Evolutionary conservation across 64 coral and sea anemone genomes (phyloP), one percentile per base, ranked within the genome.

Genomic region (Dendrophyllia cribrosa): DNA sequence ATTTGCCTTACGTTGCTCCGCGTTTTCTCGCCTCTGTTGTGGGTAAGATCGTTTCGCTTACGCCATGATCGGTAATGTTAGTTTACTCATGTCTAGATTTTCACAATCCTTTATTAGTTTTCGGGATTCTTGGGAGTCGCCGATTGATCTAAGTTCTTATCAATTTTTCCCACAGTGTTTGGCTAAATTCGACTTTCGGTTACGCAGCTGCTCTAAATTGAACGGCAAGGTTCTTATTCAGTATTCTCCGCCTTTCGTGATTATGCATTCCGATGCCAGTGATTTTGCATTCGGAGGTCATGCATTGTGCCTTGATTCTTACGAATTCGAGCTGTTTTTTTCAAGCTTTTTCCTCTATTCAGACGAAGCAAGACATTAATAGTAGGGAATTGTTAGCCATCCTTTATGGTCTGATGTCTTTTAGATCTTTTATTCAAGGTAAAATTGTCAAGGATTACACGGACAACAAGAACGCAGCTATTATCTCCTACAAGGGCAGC

Each of bases 311-410:
- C 20, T 91, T 20, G 89, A 91, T 68, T 56, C 22, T 24, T 3
- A 16, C 24, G 77, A 91, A 72, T 91, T 91, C 71, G 47, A 83
- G 22, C 67, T 84, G 23, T 83, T 80, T 71, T 83, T n/a, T 51
- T 51, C 60, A 92, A n/a, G n/a, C n/a, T n/a, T n/a, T n/a, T n/a
- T n/a, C n/a, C n/a, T n/a, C n/a, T n/a, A n/a, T n/a, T n/a, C n/a
- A n/a, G n/a, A n/a, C n/a, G n/a, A n/a, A n/a, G n/a, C n/a, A n/a
- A n/a, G n/a, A n/a, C n/a, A n/a, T 48, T 51, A 92, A 92, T 67
- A 52, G 16, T 19, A 43, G 75, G 16, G 79, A 92, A 62, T 82
- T 85, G 17, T 92, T 92, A 16, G 90, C 90, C 5, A 92, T 92
- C 71, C 61, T 86, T 24, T 85, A 92, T 58, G 21, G 51, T n/a